A percentile compares a stretch with the other conserved stretches of the same genome.
Evolutionary conservation across 1,140 invertebrate genomes (phyloP).

Genomic region (Psix sp.): DNA sequence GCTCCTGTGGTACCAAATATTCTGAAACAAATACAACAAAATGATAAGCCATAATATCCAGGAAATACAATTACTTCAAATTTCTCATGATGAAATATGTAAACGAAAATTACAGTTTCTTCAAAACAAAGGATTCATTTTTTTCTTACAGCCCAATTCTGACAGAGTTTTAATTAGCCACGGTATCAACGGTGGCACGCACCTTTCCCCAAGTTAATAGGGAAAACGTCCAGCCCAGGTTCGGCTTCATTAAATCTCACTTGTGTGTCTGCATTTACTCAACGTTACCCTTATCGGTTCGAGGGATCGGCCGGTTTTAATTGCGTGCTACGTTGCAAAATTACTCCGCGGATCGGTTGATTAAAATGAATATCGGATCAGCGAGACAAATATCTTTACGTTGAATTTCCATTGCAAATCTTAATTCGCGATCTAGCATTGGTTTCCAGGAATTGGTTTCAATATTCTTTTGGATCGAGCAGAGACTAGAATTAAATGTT

Average conservation of each 20-base stretch:
- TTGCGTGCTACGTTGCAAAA: constrained; percentile 35
- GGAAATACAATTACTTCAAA: too few species aligned
- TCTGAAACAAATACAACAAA: constrained; percentile 81
- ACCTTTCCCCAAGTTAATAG: constrained; percentile 33
- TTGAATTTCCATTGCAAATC: not conserved
- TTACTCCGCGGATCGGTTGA: constrained; percentile 10
- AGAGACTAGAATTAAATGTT: too few species aligned
- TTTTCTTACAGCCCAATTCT: constrained; percentile 27
- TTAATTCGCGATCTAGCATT: constrained; percentile 9
- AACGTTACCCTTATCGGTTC: constrained; percentile 28
- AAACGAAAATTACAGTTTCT: constrained; percentile 17
- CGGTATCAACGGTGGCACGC: constrained; percentile 44
- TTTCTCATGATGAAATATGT: too few species aligned
- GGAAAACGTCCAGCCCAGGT: constrained; percentile 19
- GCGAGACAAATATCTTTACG: too few species aligned
- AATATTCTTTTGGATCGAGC: too few species aligned
- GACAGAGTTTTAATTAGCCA: constrained; percentile 51
- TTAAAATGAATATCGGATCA: constrained; percentile 6
- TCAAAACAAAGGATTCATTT: constrained; percentile 33
- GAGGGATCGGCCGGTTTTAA: constrained; percentile 28
- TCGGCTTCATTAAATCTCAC: constrained; percentile 41
- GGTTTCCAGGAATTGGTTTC: constrained; percentile 11
- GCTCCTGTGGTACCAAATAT: constrained; percentile 91
- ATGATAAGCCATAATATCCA: too few species aligned
- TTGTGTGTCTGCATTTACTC: constrained; percentile 37